phyloP scores from a whole-genome alignment of 2,113 vertebrate species.

The Chunga burmeisteri region DNA sequence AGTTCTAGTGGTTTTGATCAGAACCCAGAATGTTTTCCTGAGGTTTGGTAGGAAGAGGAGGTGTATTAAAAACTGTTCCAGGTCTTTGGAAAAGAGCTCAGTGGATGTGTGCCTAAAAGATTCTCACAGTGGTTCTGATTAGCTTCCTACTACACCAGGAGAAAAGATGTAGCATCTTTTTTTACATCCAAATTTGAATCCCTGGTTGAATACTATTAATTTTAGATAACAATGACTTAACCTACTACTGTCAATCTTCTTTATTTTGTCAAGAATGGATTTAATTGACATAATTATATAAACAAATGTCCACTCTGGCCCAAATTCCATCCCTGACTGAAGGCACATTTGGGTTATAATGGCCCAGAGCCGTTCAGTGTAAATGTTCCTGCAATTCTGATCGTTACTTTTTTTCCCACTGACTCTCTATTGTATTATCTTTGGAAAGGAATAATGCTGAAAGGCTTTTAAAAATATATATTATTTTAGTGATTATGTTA shows the following conservation, averaged over 20 bases:
- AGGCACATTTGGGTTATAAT: background rate
- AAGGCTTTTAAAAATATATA: conserved; percentile 36
- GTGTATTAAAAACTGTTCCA: background rate
- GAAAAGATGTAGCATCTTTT: background rate
- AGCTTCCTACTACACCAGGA: background rate
- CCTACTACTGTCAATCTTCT: background rate
- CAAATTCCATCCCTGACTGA: background rate
- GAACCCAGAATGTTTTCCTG: background rate
- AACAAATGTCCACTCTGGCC: background rate
- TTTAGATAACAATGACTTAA: background rate
- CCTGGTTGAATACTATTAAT: background rate
- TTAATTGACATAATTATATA: background rate
- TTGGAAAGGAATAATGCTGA: conserved; percentile 59
- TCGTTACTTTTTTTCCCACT: background rate
- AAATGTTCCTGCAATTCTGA: background rate
- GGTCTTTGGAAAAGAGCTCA: background rate
- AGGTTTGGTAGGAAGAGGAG: background rate
- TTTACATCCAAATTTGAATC: background rate
- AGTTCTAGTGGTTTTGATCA: background rate
- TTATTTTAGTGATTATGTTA: conserved; percentile 62
- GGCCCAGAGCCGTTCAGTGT: background rate
- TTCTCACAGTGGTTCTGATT: background rate
- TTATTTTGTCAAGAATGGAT: background rate
- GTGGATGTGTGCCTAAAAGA: background rate
- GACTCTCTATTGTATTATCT: conserved; percentile 31